phyloP scores from a whole-genome alignment of 2,888 invertebrate species.

The Agonopterix subpropinquella region DNA sequence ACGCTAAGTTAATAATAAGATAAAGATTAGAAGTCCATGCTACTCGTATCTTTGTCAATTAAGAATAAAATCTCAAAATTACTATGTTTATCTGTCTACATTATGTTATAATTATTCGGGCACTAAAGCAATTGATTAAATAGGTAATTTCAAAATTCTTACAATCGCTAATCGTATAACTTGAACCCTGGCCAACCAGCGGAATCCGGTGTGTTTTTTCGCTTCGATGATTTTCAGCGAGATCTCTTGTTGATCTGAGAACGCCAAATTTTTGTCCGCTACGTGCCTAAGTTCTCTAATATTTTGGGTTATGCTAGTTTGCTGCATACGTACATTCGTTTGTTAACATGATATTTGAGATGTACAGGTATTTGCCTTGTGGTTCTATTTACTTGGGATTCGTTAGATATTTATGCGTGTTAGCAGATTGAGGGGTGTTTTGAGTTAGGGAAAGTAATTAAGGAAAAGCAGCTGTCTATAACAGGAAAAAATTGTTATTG shows the following conservation, averaged over 20 bases:
- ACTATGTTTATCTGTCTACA: no score
- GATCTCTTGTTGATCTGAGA: conserved; percentile 69
- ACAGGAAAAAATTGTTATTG: no score
- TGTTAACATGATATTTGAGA: conserved; percentile 29
- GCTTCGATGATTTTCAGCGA: conserved; percentile 59
- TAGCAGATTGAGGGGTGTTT: no score
- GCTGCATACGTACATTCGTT: conserved; percentile 27
- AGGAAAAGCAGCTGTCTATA: no score
- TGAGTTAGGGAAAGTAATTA: no score
- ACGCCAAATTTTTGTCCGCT: conserved; percentile 58
- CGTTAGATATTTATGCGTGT: conserved; percentile 13
- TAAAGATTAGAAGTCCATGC: no score
- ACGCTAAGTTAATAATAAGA: no score
- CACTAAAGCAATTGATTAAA: no score
- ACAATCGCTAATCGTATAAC: neutral
- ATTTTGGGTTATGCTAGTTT: conserved; percentile 37
- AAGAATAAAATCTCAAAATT: no score
- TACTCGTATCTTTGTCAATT: no score
- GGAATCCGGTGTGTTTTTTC: conserved; percentile 58
- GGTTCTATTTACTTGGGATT: conserved; percentile 26
- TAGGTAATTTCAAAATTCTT: no score
- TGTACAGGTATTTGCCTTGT: conserved; percentile 4
- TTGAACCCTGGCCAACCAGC: conserved; percentile 17
- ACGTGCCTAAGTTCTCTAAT: conserved; percentile 59
- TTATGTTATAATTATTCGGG: no score